These are phyloP conservation scores for Mungos mungo DNA, from an alignment of 2,113 vertebrate genomes.

Conservation along the genomic window DNA sequence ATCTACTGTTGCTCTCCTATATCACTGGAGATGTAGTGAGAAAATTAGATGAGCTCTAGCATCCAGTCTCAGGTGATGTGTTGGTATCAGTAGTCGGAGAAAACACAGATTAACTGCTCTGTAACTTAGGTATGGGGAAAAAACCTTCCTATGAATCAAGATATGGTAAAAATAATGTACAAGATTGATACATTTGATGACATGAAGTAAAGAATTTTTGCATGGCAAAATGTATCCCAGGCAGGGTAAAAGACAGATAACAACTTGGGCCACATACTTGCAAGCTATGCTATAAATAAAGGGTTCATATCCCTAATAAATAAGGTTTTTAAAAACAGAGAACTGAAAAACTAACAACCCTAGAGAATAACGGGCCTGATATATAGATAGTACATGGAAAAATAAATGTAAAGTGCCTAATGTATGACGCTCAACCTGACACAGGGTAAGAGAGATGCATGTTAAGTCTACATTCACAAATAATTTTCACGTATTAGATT, in stretches of 20 bases:
- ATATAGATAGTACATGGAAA: not conserved
- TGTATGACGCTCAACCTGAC: not conserved
- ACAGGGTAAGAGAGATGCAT: not conserved
- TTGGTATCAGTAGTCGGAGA: not conserved
- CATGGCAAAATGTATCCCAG: not conserved
- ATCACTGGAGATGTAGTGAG: not conserved
- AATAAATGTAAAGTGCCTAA: slow-evolving; percentile 1
- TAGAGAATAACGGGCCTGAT: not conserved
- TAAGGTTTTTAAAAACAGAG: not conserved
- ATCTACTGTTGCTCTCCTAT: not conserved
- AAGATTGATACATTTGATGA: not conserved
- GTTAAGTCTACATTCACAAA: slow-evolving; percentile 42
- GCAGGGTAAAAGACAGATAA: slow-evolving; percentile 11
- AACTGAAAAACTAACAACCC: not conserved
- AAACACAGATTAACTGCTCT: not conserved
- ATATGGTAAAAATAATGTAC: not conserved
- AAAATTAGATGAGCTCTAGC: not conserved
- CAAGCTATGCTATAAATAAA: not conserved
- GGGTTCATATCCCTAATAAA: not conserved
- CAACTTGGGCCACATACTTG: not conserved
- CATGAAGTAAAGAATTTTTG: slow-evolving; percentile 49
- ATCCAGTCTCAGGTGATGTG: not conserved
- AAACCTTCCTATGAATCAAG: not conserved
- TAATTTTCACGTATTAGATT: not conserved
- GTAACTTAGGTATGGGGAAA: not conserved